These are phyloP conservation scores for Peromyscus attwateri DNA, from an alignment of 2,797 vertebrate genomes.

Conservation along the genomic window DNA sequence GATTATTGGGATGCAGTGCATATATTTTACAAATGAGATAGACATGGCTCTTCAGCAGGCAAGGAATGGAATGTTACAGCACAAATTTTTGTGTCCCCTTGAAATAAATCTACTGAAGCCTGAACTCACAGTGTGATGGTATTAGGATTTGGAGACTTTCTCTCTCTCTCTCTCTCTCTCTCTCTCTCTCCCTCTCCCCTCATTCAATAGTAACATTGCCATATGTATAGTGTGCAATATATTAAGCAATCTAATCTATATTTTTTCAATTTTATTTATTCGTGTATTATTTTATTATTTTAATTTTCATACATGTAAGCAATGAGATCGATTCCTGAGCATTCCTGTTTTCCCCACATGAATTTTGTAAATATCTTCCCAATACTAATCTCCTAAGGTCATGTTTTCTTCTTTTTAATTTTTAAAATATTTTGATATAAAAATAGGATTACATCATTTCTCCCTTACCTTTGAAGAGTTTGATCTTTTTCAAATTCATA, in stretches of 20 bases:
- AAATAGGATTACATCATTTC: background rate
- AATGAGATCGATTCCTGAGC: background rate
- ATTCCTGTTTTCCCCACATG: background rate
- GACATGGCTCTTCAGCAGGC: background rate
- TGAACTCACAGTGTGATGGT: background rate
- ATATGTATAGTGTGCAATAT: background rate
- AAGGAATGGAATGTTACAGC: background rate
- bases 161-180: background rate
- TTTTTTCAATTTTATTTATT: background rate
- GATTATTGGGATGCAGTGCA: background rate
- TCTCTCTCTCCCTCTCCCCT: background rate
- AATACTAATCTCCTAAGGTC: rapidly evolving
- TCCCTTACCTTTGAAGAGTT: background rate
- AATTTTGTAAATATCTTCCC: background rate
- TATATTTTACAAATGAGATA: background rate
- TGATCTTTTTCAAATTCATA: background rate
- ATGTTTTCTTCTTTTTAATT: background rate
- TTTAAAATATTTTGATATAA: background rate
- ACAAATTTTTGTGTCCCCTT: background rate
- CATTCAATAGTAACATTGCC: background rate
- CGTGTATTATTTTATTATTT: background rate
- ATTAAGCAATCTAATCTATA: background rate
- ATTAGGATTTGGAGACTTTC: background rate
- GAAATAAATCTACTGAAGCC: background rate
- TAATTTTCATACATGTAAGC: background rate